phyloP scores from a whole-genome alignment of 1,140 invertebrate species.

The Sipha flava region DNA sequence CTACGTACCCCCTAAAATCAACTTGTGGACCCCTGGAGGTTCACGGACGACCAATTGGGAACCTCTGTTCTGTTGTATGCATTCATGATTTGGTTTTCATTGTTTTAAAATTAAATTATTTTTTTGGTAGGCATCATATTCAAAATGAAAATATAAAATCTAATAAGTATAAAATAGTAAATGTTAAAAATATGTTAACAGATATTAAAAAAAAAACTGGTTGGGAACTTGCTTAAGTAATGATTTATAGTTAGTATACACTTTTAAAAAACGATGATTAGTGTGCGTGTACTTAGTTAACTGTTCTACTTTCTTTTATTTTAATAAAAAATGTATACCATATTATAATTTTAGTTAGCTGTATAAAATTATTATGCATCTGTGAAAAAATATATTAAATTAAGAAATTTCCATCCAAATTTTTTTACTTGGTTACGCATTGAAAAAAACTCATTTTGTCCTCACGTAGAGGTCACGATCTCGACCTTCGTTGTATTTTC shows the following conservation, averaged over 20 bases:
- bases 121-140: too few species aligned
- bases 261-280: neutral
- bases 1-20: too few species aligned
- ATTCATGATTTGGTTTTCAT: neutral
- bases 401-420: neutral
- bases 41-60: too few species aligned
- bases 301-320: neutral
- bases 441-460: neutral
- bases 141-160: neutral
- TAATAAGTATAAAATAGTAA: neutral
- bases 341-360: neutral
- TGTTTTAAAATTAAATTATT: neutral
- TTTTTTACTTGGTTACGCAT: neutral
- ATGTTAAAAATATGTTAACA: neutral
- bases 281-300: neutral
- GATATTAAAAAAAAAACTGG: neutral
- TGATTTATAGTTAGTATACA: neutral
- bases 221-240: neutral
- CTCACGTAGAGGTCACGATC: constrained; percentile 1
- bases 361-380: neutral
- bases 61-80: too few species aligned
- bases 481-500: constrained; percentile 16
- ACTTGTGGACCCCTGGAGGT: too few species aligned
- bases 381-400: neutral
- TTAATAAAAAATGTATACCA: neutral